Evolutionary conservation across 2,888 invertebrate genomes (phyloP), one percentile per base, ranked within the genome.

Genomic region (Cataglyphis rosenhaueri): DNA sequence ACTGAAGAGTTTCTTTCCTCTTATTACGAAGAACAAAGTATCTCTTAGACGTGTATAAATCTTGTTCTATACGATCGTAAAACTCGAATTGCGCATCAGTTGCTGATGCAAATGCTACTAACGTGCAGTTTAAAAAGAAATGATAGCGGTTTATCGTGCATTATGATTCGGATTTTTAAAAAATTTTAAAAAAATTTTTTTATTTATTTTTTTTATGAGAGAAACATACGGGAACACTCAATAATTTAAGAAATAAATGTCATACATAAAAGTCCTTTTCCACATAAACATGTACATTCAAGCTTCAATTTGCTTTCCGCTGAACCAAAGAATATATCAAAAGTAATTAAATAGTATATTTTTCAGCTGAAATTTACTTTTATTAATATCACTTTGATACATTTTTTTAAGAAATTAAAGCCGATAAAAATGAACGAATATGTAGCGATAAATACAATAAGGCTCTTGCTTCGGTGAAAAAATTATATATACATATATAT

Each of bases 1-100:
- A 57, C 25, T 57, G 44, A 65, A 35, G 48, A 64, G 29, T 38
- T 62, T 62, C 44, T 74, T 71, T 38, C 41, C 25, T 75, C 76
- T 65, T 29, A 55, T 76, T 76, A 55, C 38, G 44, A 65, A 55
- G 15, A 29, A 41, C 29, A 38, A 55, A 57, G 29, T 55, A 57
- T 65, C 15, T 76, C 65, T 21, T 41, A 55, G 10, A 8, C 41
- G 65, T 25, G 8, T 41, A 66, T 66, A 65, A 76, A 76, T 65
- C 38, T 15, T 29, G 38, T 65, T n/a, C 38, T 15, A 29, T 18
- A 38, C 41, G 55, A 52, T 5, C 29, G 15, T 76, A 52, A 75
- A 52, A 29, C 6, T 65, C 41, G 55, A 65, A 41, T 55, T 41
- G 41, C 9, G n/a, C 38, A 32, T 55, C 35, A n/a, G 6, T 48